These are phyloP conservation scores for Heliconius himera DNA, from an alignment of 1,140 invertebrate species.

Conservation along the genomic window DNA sequence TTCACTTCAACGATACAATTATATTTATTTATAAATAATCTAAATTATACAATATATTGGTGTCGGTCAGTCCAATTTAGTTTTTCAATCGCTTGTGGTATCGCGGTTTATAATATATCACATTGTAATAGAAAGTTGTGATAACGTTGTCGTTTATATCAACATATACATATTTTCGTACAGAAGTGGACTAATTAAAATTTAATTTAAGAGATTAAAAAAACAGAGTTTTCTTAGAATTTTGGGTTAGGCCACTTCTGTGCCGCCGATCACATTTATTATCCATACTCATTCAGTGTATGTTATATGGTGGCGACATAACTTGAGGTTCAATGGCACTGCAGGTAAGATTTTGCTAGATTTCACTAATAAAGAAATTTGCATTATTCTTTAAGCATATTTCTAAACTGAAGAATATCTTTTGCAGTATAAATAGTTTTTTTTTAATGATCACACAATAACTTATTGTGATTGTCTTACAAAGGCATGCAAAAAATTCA, in stretches of 20 bases:
- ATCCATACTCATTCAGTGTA: conserved; percentile 18
- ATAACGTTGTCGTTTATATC: background rate
- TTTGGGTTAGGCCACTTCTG: background rate
- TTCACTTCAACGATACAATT: background rate
- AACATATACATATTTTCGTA: background rate
- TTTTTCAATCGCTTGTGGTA: background rate
- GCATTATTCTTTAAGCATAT: background rate
- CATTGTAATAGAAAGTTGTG: background rate
- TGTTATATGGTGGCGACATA: conserved; percentile 30
- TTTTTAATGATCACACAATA: background rate
- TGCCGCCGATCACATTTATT: background rate
- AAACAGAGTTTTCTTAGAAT: background rate
- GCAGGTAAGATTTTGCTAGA: conserved; percentile 26
- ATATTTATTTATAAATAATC: background rate
- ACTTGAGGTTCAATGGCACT: conserved; percentile 25
- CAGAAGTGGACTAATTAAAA: background rate
- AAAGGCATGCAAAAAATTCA: conserved; percentile 13
- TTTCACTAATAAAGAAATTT: background rate
- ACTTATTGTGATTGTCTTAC: conserved; percentile 16
- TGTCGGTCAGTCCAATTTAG: background rate
- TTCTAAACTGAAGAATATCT: background rate
- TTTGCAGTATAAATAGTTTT: background rate
- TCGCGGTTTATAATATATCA: background rate
- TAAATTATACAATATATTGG: background rate
- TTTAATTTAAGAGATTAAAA: background rate